Base-by-base conservation (phyloP, 2,797 vertebrate genomes). In the Melanitta fusca region DNA sequence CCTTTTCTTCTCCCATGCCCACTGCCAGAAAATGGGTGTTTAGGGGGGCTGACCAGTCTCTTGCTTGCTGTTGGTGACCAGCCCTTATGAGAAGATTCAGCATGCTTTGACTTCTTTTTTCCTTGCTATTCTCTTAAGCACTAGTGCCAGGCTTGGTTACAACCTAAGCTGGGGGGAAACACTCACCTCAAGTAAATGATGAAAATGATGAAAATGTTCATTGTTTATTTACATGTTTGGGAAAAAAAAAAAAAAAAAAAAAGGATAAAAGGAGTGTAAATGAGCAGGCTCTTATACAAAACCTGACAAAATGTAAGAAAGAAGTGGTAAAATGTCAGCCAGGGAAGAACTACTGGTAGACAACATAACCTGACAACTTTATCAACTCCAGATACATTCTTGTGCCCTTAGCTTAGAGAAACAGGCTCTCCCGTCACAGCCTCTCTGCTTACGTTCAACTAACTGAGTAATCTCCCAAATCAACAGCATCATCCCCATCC, bases 241-340 rank as follows among this genome's bases (percentile, higher is more conserved):
- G 12, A 7, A 13, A 24, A 24, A 47, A 47, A 47, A 45, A 61
- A 32, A 7, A 1, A 16, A 21, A 22, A 32, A 10, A 10, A 18
- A 18, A 14, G 8, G 8, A 0, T 2, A 2, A 39, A 39, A 56
- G 4, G 6, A 58, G 10, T 11, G 11, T 11, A 53, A 74, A 58
- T 60, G 16, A 79, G 43, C 17, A 30, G 14, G 10, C 7, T 39
- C 11, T 72, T 53, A 22, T 28, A 36, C 4, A 68, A 80, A 94
- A 80, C 4, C 8, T 28, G 20, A 14, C 6, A 58, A 69, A 86
- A 75, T 32, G 32, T 77, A 64, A 17, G 36, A 71, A 73, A 64
- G 16, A 45, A 83, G 85, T 30, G 9, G 38, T 71, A 77, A 92
- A 68, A 80, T 28, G 11, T 38, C 71, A 88, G 12, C 17, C 45